Percentiles rank a stretch among this genome's conserved stretches.
Evolutionary conservation across 2,797 vertebrate species (phyloP).

Genomic region (Anguilla marmorata): DNA sequence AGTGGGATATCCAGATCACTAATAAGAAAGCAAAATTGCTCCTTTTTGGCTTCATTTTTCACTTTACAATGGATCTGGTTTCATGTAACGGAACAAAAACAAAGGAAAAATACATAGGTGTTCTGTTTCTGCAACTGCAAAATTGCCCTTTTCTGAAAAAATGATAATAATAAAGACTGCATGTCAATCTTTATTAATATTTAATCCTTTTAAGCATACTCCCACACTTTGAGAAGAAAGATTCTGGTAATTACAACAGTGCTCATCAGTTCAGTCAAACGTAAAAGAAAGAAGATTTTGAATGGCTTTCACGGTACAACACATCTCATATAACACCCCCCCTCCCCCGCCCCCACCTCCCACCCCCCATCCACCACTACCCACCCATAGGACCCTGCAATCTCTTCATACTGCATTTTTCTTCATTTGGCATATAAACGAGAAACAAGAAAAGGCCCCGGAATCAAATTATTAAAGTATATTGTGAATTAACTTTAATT

Average conservation of each 20-base stretch:
- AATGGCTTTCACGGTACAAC: background rate
- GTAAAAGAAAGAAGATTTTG: background rate
- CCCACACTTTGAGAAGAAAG: background rate
- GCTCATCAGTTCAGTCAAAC: background rate
- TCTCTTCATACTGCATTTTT: background rate
- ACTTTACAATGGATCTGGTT: background rate
- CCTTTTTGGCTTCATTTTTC: background rate
- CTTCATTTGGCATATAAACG: background rate
- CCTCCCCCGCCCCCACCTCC: background rate
- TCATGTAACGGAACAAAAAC: background rate
- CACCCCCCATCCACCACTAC: background rate
- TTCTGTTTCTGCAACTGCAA: background rate
- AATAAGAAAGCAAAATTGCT: background rate
- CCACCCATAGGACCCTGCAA: background rate
- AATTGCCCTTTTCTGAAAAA: background rate
- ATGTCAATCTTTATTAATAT: background rate
- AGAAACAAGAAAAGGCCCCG: background rate
- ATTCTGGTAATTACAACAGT: background rate
- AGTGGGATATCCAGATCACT: background rate
- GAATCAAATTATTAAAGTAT: conserved; percentile 47
- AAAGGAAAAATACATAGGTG: background rate
- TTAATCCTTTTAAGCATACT: background rate
- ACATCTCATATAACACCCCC: background rate
- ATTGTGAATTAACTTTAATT: conserved; percentile 42
- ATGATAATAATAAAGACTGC: background rate